Percentiles rank a stretch among this genome's conserved stretches.
Evolutionary conservation across 1,140 invertebrate species (phyloP).

Genomic region (Rhyzopertha dominica): DNA sequence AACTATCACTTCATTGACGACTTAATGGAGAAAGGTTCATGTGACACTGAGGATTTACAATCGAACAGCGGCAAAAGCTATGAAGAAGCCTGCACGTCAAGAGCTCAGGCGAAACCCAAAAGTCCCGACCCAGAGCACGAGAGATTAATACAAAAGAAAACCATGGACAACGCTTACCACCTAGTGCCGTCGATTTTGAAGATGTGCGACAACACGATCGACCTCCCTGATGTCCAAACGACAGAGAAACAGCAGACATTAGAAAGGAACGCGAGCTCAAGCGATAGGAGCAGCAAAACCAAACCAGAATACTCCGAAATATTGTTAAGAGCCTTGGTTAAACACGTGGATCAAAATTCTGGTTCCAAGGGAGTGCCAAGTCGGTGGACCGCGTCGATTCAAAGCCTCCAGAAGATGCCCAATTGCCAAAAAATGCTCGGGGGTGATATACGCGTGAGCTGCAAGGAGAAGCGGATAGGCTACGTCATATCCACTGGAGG

Average conservation of each 20-base stretch:
- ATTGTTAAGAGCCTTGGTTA: slow-evolving; percentile 7
- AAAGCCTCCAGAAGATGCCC: slow-evolving; percentile 23
- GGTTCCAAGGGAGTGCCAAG: slow-evolving; percentile 5
- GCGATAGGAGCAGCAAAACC: neutral
- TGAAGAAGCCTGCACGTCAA: neutral
- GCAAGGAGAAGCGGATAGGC: slow-evolving; percentile 19
- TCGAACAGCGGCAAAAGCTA: neutral
- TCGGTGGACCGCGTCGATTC: slow-evolving; percentile 21
- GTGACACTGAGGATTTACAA: neutral
- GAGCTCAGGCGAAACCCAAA: neutral
- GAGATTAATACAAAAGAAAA: slow-evolving; percentile 10
- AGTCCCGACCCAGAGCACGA: neutral
- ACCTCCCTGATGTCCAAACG: too few species aligned
- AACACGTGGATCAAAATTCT: slow-evolving; percentile 1
- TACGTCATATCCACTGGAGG: slow-evolving; percentile 31
- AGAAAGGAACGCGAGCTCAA: too few species aligned
- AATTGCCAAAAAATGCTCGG: slow-evolving; percentile 23
- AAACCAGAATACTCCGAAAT: slow-evolving; percentile 10
- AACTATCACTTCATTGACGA: too few species aligned
- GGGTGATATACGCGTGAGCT: slow-evolving; percentile 25
- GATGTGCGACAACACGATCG: slow-evolving; percentile 12
- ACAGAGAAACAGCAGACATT: too few species aligned
- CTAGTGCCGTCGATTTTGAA: slow-evolving; percentile 10
- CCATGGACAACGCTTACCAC: slow-evolving; percentile 17
- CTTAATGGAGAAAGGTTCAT: neutral